Evolutionary conservation across 2,888 invertebrate species (phyloP).

Genomic region (Conomelus anceps): DNA sequence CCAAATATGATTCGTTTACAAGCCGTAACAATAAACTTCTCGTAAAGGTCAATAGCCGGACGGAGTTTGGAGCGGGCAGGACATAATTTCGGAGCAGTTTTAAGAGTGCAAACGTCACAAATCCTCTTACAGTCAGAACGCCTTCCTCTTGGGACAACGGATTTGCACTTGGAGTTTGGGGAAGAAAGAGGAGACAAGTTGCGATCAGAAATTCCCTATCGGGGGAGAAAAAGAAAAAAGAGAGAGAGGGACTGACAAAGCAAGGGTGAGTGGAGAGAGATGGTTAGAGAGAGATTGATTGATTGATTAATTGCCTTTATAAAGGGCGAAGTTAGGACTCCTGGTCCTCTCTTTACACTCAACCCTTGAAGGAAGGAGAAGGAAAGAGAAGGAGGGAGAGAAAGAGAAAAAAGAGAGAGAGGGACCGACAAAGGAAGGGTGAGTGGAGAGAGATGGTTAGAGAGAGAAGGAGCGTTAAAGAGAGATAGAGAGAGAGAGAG

Average conservation of each 20-base stretch:
- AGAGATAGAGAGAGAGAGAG: too few relatives aligned
- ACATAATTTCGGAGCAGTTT: neutral
- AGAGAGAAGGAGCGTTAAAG: too few relatives aligned
- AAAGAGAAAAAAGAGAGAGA: neutral
- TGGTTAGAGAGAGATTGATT: neutral
- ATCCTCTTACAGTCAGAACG: neutral
- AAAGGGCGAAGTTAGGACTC: too few relatives aligned
- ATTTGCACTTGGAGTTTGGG: neutral
- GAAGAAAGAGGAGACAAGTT: neutral
- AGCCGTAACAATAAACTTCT: neutral
- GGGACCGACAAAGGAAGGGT: neutral
- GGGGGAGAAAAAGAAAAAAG: too few relatives aligned
- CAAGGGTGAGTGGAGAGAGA: neutral
- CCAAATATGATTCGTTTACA: neutral
- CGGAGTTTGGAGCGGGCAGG: neutral
- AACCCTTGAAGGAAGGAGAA: too few relatives aligned
- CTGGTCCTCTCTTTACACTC: too few relatives aligned
- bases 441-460: too few relatives aligned
- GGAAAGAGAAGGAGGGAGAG: too few relatives aligned
- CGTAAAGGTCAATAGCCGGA: neutral
- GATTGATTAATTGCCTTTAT: too few relatives aligned
- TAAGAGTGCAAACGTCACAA: neutral
- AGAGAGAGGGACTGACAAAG: neutral
- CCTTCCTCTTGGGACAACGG: neutral
- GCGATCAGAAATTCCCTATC: neutral